phyloP scores from a whole-genome alignment of 1,140 invertebrate genomes.

The Dreissena rostriformis region DNA sequence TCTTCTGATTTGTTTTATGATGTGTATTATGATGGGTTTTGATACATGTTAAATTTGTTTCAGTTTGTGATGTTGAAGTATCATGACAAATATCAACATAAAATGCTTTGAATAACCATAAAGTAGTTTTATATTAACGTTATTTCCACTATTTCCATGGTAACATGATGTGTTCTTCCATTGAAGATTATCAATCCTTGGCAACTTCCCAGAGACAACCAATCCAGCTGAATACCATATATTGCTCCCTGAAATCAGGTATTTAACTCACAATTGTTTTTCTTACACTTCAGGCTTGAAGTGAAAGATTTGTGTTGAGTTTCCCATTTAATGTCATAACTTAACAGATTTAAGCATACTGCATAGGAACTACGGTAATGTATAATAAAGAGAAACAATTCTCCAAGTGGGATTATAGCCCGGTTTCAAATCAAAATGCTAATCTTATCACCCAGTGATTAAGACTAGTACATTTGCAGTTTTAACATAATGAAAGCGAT shows the following conservation, averaged over 20 bases:
- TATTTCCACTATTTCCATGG: no score
- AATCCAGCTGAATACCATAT: slow-evolving; percentile 86
- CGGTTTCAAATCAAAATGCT: no score
- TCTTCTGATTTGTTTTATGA: no score
- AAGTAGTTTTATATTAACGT: no score
- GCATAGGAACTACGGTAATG: not conserved
- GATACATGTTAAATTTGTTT: no score
- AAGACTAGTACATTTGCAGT: no score
- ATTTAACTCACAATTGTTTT: slow-evolving; percentile 44
- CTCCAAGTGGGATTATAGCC: not conserved
- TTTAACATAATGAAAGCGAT: not conserved
- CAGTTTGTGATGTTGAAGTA: not conserved
- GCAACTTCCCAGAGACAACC: slow-evolving; percentile 90
- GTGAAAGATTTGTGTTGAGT: not conserved
- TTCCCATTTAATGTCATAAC: not conserved
- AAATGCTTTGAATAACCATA: no score
- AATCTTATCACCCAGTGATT: no score
- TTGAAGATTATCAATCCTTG: slow-evolving; percentile 85
- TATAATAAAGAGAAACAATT: not conserved
- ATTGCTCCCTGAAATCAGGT: slow-evolving; percentile 78
- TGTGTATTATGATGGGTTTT: no score
- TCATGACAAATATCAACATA: not conserved
- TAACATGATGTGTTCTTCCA: slow-evolving; percentile 1
- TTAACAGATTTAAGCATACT: not conserved
- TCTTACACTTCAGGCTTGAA: not conserved